Evolutionary conservation across 1,140 invertebrate species (phyloP).

Genomic region (Asobara japonica): DNA sequence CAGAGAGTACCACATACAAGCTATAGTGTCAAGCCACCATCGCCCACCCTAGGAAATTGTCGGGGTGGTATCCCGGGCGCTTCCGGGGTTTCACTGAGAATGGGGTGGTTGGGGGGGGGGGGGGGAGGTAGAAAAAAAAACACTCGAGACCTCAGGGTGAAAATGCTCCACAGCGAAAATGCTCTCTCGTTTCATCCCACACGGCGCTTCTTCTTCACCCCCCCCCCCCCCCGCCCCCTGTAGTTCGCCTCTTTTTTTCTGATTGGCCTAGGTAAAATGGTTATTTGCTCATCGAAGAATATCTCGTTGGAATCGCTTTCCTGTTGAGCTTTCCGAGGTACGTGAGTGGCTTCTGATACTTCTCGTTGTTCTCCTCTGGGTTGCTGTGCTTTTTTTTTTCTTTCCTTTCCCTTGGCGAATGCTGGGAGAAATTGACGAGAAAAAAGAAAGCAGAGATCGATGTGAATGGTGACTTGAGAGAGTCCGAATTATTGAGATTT

Average conservation of each 20-base stretch:
- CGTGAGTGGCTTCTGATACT: not conserved
- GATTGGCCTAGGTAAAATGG: conserved; percentile 30
- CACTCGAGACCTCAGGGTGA: not conserved
- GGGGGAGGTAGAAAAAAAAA: conserved; percentile 18
- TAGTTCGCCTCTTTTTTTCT: conserved; percentile 28
- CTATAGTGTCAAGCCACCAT: conserved; percentile 2
- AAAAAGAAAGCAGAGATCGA: not conserved
- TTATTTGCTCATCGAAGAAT: not conserved
- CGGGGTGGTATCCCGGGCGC: conserved; percentile 15
- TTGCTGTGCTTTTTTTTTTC: not conserved
- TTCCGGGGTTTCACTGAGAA: conserved; percentile 35
- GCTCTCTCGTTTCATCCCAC: not conserved
- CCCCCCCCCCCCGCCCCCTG: too few relatives aligned
- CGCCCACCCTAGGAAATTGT: conserved; percentile 34
- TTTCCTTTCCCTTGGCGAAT: not conserved
- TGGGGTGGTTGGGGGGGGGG: too few relatives aligned
- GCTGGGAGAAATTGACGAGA: not conserved
- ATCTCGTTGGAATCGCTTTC: not conserved
- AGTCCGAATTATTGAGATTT: too few relatives aligned
- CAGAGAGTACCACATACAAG: not conserved
- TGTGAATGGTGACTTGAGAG: too few relatives aligned
- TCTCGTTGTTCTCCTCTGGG: not conserved
- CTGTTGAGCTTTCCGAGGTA: not conserved
- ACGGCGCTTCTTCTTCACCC: not conserved
- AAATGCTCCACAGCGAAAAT: not conserved